Evolutionary conservation across 1,140 invertebrate genomes (phyloP).

Genomic region (Diploscapter pachys): DNA sequence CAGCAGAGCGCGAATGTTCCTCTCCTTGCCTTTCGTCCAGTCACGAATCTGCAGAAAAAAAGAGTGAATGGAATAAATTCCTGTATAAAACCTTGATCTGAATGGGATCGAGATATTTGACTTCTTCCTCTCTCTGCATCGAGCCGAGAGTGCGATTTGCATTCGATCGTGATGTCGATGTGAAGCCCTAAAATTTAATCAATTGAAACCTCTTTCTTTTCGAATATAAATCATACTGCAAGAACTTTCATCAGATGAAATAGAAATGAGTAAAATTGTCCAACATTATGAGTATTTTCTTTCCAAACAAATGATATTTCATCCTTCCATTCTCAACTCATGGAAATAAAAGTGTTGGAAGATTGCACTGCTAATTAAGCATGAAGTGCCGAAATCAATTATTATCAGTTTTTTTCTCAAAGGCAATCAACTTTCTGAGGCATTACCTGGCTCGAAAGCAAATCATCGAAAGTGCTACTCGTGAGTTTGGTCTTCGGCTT

Average conservation of each 20-base stretch:
- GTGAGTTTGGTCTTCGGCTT: constrained; percentile 35
- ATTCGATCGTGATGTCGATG: background rate
- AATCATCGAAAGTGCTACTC: constrained; percentile 45
- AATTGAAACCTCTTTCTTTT: background rate
- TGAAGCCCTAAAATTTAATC: background rate
- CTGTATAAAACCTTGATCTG: constrained; percentile 30
- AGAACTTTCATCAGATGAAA: too few species aligned
- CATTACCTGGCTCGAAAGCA: constrained; percentile 49
- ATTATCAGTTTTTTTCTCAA: too few species aligned
- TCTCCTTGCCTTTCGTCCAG: constrained; percentile 91
- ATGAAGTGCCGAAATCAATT: too few species aligned
- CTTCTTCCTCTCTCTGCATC: constrained; percentile 42
- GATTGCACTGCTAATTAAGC: too few species aligned
- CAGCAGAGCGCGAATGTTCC: constrained; percentile 88
- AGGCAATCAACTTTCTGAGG: background rate
- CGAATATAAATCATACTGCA: too few species aligned
- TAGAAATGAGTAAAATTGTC: too few species aligned
- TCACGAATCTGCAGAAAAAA: constrained; percentile 64
- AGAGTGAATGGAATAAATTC: background rate
- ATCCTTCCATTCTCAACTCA: too few species aligned
- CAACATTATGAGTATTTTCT: too few species aligned
- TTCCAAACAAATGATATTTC: too few species aligned
- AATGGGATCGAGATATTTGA: constrained; percentile 44
- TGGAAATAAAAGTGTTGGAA: too few species aligned
- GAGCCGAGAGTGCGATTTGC: constrained; percentile 40